These are phyloP conservation scores for Pseudorhombus dupliciocellatus DNA, from an alignment of 2,113 vertebrate genomes.

Conservation along the genomic window DNA sequence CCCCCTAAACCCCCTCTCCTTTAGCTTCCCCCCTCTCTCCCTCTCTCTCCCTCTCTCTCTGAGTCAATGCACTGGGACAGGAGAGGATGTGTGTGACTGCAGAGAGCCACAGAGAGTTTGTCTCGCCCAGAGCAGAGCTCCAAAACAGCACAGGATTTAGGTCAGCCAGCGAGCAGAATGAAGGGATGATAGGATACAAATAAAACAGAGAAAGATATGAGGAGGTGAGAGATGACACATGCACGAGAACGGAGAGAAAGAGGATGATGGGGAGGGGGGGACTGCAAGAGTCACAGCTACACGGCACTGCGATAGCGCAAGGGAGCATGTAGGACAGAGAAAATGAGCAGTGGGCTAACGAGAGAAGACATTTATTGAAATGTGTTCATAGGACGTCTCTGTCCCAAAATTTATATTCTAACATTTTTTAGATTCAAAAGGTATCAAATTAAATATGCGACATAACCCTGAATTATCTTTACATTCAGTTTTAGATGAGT, in stretches of 20 bases:
- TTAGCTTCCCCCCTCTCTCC: constrained; percentile 12
- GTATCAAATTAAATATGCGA: neutral
- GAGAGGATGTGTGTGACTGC: constrained; percentile 55
- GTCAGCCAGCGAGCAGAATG: constrained; percentile 74
- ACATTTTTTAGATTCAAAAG: neutral
- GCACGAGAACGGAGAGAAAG: constrained; percentile 33
- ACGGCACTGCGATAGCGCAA: constrained; percentile 1
- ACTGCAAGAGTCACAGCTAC: constrained; percentile 29
- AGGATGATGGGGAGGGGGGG: constrained; percentile 25
- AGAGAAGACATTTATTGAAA: constrained; percentile 22
- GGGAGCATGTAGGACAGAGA: constrained; percentile 29
- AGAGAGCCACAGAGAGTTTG: constrained; percentile 61
- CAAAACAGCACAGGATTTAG: constrained; percentile 76
- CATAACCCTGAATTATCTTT: neutral
- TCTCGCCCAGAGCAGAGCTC: constrained; percentile 66
- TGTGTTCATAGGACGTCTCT: neutral
- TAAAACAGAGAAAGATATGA: constrained; percentile 50
- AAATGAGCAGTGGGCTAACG: constrained; percentile 12
- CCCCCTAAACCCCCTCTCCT: neutral
- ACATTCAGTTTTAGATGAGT: neutral
- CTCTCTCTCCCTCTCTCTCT: constrained; percentile 34
- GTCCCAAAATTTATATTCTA: neutral
- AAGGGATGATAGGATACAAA: constrained; percentile 62
- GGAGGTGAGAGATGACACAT: constrained; percentile 48
- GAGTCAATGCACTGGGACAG: constrained; percentile 67